Base-by-base conservation (phyloP, 2,888 invertebrate species). In the Teinopalpus imperialis region DNA sequence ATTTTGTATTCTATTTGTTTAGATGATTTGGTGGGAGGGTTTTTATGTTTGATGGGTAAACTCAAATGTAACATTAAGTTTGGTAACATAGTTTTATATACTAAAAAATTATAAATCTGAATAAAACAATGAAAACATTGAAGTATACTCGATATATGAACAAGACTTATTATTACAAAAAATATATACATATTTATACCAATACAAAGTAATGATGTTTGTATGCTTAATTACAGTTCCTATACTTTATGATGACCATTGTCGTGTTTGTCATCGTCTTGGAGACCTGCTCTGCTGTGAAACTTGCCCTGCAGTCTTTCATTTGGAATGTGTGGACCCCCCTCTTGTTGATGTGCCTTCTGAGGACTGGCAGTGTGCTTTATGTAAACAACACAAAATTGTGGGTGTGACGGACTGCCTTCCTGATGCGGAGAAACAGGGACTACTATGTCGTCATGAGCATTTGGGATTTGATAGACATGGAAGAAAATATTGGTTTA, bases 201-300 rank as follows among this genome's bases (percentile, higher is more conserved):
- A n/a, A n/a, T n/a, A n/a, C n/a, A n/a, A n/a, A n/a, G n/a, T n/a
- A n/a, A 21, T 37, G 8, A 9, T 36, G 3, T 7, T 43, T 18
- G 30, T 35, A 32, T 43, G 26, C 5, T 56, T 46, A 47, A 32
- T 74, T 71, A 37, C 78, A 89, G 94, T 92, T 68, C 95, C 95
- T 61, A 95, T 96, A 81, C 94, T 94, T 72, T 97, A 97, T 79
- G 97, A 97, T 78, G 97, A 97, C 79, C 97, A 97, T 75, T 97
- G 97, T 68, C 90, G 97, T 53, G 94, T 95, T 14, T 98, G 98
- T 68, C 97, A 97, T 78, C 93, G 97, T 48, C 87, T 97, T 44
- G 99, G 99, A 14, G 98, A 98, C 77, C 89, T 99, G 36, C 83
- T 99, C 6, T 98, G 98, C 74, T 99, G 99, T 82, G 99, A 99